Conservation (phyloP, 37 sponge, comb jelly and placozoan species). For the Crambe crambe region DNA sequence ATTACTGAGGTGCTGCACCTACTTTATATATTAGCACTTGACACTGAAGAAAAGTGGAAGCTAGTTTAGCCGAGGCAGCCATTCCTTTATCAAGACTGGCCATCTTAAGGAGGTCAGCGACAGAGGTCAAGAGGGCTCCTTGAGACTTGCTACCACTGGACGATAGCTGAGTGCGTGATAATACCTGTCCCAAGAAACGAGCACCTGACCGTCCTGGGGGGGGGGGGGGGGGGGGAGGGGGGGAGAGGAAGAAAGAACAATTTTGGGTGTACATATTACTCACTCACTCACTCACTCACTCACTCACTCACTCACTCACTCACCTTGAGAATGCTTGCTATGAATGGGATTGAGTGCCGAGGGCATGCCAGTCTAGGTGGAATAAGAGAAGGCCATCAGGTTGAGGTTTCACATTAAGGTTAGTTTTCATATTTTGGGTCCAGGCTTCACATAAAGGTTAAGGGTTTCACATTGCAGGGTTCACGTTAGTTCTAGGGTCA, state of each 20-base stretch:
- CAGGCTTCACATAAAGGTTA: too few relatives aligned
- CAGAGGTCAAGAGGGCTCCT: slow-evolving; percentile 27
- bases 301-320: not conserved
- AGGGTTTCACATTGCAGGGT: too few relatives aligned
- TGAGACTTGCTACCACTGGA: not conserved
- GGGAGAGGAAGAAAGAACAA: not conserved
- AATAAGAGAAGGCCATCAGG: not conserved
- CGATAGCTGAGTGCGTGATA: slow-evolving; percentile 19
- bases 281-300: not conserved
- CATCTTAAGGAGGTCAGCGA: slow-evolving; percentile 41
- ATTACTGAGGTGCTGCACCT: too few relatives aligned
- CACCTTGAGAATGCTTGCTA: slow-evolving; percentile 7
- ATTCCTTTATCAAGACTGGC: slow-evolving; percentile 25
- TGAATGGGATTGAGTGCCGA: not conserved
- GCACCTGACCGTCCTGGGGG: slow-evolving; percentile 14
- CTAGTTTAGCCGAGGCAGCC: slow-evolving; percentile 29
- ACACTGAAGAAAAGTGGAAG: slow-evolving; percentile 59
- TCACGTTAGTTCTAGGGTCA: too few relatives aligned
- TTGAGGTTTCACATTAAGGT: not conserved
- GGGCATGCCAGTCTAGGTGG: slow-evolving; percentile 12
- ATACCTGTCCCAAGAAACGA: slow-evolving; percentile 16
- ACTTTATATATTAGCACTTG: slow-evolving; percentile 49
- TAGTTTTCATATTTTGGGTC: not conserved
- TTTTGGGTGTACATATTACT: not conserved
- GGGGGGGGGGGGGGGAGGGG: not conserved